phyloP scores from a whole-genome alignment of 2,797 vertebrate genomes.

The Tadarida brasiliensis region DNA sequence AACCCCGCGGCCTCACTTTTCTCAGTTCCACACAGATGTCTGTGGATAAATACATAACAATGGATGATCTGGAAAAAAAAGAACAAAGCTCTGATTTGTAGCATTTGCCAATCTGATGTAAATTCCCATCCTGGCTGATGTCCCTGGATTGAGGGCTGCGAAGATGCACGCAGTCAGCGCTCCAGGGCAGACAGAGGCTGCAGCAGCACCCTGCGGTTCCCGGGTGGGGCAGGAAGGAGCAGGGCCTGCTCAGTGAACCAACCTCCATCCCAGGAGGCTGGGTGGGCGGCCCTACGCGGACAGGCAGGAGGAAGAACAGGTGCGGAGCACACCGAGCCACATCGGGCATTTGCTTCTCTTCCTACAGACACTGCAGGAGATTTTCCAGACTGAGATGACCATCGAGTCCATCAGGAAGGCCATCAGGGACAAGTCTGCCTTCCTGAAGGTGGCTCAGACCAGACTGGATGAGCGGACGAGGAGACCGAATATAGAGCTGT shows the following conservation, averaged over 20 bases:
- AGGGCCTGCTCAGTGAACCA: not conserved
- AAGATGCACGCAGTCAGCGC: not conserved
- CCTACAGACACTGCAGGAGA: slow-evolving; percentile 94
- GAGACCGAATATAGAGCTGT: slow-evolving; percentile 95
- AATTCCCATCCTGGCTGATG: not conserved
- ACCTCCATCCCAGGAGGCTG: accelerated
- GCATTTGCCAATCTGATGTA: not conserved
- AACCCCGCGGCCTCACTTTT: not conserved
- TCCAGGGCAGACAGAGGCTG: not conserved
- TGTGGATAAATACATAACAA: not conserved
- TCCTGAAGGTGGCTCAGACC: slow-evolving; percentile 96
- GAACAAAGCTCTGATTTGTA: not conserved
- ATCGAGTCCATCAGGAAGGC: slow-evolving; percentile 94
- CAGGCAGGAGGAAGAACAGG: not conserved
- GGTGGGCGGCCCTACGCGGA: not conserved
- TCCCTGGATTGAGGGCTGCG: not conserved
- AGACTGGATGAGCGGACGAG: slow-evolving; percentile 94
- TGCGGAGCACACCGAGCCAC: too few relatives aligned
- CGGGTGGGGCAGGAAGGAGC: not conserved
- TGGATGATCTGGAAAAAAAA: accelerated
- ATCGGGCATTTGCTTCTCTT: not conserved
- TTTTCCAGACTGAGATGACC: slow-evolving; percentile 94
- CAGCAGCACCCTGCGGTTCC: too few relatives aligned
- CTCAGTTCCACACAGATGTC: not conserved
- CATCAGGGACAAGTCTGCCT: slow-evolving; percentile 92